Evolutionary conservation across 2,888 invertebrate species (phyloP).

Genomic region (Myopa tessellatipennis): DNA sequence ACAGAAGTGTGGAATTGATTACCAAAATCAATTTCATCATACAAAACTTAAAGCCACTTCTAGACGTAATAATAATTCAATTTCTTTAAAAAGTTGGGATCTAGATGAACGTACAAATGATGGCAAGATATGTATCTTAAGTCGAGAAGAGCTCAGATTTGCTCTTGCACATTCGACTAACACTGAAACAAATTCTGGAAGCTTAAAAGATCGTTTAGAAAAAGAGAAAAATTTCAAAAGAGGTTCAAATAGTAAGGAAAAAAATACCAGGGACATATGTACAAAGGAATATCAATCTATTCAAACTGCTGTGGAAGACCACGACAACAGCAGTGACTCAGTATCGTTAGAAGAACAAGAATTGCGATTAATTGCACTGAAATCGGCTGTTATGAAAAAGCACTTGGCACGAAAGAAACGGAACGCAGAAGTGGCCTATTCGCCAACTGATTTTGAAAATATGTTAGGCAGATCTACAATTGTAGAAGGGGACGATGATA

Average conservation of each 20-base stretch:
- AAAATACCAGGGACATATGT: background rate
- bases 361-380: constrained; percentile 65
- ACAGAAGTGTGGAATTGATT: background rate
- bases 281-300: constrained; percentile 18
- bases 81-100: constrained; percentile 45
- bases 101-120: constrained; percentile 41
- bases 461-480: constrained; percentile 50
- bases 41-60: constrained; percentile 16
- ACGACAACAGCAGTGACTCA: constrained; percentile 38
- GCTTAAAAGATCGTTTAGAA: constrained; percentile 52
- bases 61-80: constrained; percentile 25
- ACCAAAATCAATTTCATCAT: background rate
- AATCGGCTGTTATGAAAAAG: constrained; percentile 66
- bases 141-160: constrained; percentile 58
- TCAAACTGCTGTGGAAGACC: constrained; percentile 11
- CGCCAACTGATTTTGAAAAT: constrained; percentile 66
- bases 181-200: constrained; percentile 34
- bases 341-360: constrained; percentile 57
- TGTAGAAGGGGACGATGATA: constrained; percentile 45
- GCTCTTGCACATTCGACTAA: constrained; percentile 53
- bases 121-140: constrained; percentile 51
- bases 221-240: constrained; percentile 28
- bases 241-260: constrained; percentile 16
- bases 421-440: constrained; percentile 65
- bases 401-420: constrained; percentile 64